Base-by-base conservation (phyloP, 2,797 vertebrate genomes). In the Myotis vivesi region DNA sequence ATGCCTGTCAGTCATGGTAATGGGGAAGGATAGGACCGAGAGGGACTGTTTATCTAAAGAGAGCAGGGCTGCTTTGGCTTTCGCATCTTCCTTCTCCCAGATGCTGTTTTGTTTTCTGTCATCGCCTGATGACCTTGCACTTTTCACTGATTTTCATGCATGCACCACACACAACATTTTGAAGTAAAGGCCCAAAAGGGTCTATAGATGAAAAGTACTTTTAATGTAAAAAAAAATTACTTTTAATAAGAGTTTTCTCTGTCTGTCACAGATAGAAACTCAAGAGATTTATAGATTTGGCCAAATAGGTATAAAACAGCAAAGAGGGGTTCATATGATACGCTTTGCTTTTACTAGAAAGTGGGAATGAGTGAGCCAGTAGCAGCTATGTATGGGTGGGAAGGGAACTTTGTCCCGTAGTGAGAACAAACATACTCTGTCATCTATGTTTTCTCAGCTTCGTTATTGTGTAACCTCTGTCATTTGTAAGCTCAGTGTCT, bases 1-100 rank as follows among this genome's bases (percentile, higher is more conserved):
- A 80, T 68, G 41, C 66, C 88, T 96, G 82, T 91, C 96, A 89
- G 66, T 94, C 92, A 92, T 1, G 0, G 57, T 71, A 93, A 88
- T 30, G 19, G 87, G 44, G 53, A 93, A 36, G 33, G 64, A 72
- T 76, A 84, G 85, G 49, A 88, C 4, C 0, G 0, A 93, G 44
- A 55, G 68, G 38, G 73, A 57, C 64, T 64, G 38, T 95, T 97
- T 92, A 93, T 96, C 94, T 85, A 38, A 85, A 79, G 38, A 20
- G 6, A 77, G 15, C 79, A 96, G 82, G 80, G 38, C 7, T 33
- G n/a, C 36, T 76, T 90, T 62, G n/a, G 12, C n/a, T 64, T 87
- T 30, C 13, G 22, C 76, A 79, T 91, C 57, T 87, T 59, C 90
- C 71, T 83, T 82, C 53, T 86, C 33, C 11, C n/a, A 79, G 57